phyloP scores from a whole-genome alignment of 1,140 invertebrate species.

The Meloidogyne exigua region DNA sequence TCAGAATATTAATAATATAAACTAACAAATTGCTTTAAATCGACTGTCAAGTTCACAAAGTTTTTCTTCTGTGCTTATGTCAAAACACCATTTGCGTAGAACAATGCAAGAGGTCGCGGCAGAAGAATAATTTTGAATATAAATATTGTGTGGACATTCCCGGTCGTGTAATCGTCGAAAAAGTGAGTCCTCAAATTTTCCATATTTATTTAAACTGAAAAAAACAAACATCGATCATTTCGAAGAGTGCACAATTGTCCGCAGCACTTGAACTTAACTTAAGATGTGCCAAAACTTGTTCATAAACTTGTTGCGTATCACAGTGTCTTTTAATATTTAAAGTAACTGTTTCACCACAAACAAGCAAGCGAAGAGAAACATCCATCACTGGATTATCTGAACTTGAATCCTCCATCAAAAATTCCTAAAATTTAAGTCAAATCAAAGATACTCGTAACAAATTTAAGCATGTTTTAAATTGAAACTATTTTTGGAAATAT shows the following conservation, averaged over 20 bases:
- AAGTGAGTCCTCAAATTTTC: constrained; percentile 63
- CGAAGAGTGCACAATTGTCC: constrained; percentile 89
- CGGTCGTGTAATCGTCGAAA: constrained; percentile 87
- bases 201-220: constrained; percentile 66
- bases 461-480: background rate
- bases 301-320: constrained; percentile 85
- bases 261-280: constrained; percentile 79
- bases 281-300: constrained; percentile 69
- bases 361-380: constrained; percentile 84
- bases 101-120: constrained; percentile 91
- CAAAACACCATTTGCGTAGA: constrained; percentile 90
- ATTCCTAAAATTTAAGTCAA: constrained; percentile 47
- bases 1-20: no score
- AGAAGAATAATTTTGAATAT: constrained; percentile 98
- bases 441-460: background rate
- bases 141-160: constrained; percentile 93
- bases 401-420: constrained; percentile 58
- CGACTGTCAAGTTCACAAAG: constrained; percentile 43
- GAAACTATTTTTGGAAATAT: no score
- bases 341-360: constrained; percentile 82
- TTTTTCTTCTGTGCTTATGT: constrained; percentile 60
- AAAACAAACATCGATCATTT: constrained; percentile 80
- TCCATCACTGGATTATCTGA: constrained; percentile 66
- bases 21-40: constrained; percentile 51
- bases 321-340: constrained; percentile 87